Percentiles rank a stretch among this genome's conserved stretches.
Evolutionary conservation across 2,113 vertebrate genomes (phyloP).

Genomic region (Desmodus rotundus): DNA sequence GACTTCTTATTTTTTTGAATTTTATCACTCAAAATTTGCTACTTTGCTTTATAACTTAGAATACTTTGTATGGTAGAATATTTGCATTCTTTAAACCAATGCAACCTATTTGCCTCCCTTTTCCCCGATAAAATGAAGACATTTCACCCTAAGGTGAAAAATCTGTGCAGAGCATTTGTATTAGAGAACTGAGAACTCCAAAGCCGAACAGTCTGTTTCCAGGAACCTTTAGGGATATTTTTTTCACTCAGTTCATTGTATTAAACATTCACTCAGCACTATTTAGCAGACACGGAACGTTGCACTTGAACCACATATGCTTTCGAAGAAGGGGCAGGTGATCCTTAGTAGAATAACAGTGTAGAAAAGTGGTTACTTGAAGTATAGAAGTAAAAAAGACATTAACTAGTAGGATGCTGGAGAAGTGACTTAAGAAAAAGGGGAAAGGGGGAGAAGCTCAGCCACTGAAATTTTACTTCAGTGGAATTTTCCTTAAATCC

Average conservation of each 20-base stretch:
- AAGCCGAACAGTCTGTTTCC: neutral
- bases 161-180: neutral
- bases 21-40: neutral
- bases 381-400: neutral
- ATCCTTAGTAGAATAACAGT: neutral
- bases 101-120: neutral
- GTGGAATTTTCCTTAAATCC: slow-evolving; percentile 37
- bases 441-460: neutral
- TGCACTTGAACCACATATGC: neutral
- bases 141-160: neutral
- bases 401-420: neutral
- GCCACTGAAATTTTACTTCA: neutral
- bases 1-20: neutral
- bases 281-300: neutral
- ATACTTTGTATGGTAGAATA: neutral
- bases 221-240: neutral
- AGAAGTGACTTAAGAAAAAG: neutral
- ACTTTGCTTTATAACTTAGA: neutral
- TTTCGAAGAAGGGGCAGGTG: neutral
- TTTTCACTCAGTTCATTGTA: neutral
- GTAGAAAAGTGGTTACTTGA: neutral
- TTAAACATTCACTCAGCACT: slow-evolving; percentile 19
- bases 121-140: slow-evolving; percentile 5
- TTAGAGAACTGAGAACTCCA: neutral
- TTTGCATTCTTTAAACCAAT: neutral